Evolutionary conservation across 2,888 invertebrate genomes (phyloP).

Genomic region (Cryptocephalus moraei): DNA sequence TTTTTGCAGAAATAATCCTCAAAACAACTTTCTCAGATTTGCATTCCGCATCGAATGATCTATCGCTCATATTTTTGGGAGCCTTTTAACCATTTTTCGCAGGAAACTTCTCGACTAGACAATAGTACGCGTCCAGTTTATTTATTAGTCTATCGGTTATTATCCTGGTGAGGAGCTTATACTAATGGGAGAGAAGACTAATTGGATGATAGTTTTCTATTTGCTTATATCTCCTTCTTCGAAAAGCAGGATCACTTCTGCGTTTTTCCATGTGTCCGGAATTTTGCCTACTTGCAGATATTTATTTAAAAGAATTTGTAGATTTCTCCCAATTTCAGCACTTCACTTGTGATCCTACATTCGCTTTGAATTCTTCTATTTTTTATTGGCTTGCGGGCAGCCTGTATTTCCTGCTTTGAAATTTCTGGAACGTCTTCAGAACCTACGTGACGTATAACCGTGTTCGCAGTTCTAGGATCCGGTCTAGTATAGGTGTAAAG

Average conservation of each 20-base stretch:
- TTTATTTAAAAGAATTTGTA: not conserved
- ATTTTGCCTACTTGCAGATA: not conserved
- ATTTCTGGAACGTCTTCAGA: not conserved
- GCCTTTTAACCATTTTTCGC: too few relatives aligned
- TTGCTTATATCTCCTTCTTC: not conserved
- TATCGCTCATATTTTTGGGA: too few relatives aligned
- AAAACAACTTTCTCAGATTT: too few relatives aligned
- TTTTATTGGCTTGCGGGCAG: not conserved
- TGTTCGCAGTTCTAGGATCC: too few relatives aligned
- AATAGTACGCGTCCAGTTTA: conserved; percentile 2
- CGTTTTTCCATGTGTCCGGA: not conserved
- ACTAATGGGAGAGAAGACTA: conserved; percentile 1
- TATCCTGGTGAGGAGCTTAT: conserved; percentile 2
- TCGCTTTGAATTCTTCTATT: not conserved
- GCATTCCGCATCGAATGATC: too few relatives aligned
- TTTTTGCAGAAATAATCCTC: too few relatives aligned
- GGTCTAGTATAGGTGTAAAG: too few relatives aligned
- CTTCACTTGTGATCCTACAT: too few relatives aligned
- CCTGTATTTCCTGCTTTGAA: not conserved
- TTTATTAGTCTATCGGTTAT: conserved; percentile 3
- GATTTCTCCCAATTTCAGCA: not conserved
- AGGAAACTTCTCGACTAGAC: too few relatives aligned
- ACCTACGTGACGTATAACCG: not conserved
- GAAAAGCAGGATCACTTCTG: not conserved
- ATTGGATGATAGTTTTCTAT: conserved; percentile 1